Base-by-base conservation (phyloP, 2,797 vertebrate genomes). In the Etheostoma nigrum region DNA sequence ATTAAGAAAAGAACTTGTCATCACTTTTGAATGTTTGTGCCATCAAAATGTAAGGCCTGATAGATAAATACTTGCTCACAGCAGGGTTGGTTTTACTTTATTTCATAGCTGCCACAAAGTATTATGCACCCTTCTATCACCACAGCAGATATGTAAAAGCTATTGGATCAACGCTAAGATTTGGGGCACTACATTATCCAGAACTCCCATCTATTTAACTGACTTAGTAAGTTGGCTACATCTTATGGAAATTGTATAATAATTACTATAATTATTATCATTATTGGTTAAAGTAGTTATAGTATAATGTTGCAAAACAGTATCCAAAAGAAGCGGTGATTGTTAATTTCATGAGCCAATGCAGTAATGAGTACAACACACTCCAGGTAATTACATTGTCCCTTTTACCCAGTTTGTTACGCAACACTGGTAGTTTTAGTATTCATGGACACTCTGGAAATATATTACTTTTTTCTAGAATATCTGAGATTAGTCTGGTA, bases 11-110 rank as follows among this genome's bases (percentile, higher is more conserved):
- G 55, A 85, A 71, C 40, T 88, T 93, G 93, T 94, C 93, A 91
- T 93, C 79, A 75, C 76, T 92, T 93, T 77, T 85, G 81, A 92
- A 93, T 91, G 87, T 93, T 91, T 88, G 85, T 91, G 83, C 88
- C 89, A 91, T 93, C 89, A 90, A 85, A 94, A 89, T 91, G 73
- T 85, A 80, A 86, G 81, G 86, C 85, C 90, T 94, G 87, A 90
- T 78, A 93, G 92, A 95, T 95, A 93, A 94, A 94, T 92, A 83
- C 89, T 93, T 89, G 92, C 93, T 93, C 76, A 71, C 86, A 91
- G 93, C 90, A 79, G 79, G 72, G 65, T 71, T 68, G 82, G 84
- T 60, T 89, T 93, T 82, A 85, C 81, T 93, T 92, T 94, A 90
- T 94, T 94, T 92, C 90, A 93, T 92, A 94, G 92, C 89, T 94